A percentile compares a stretch with the other conserved stretches of the same genome.
Conservation (phyloP, 2,888 invertebrate species). For the Tribolium freemani region DNA sequence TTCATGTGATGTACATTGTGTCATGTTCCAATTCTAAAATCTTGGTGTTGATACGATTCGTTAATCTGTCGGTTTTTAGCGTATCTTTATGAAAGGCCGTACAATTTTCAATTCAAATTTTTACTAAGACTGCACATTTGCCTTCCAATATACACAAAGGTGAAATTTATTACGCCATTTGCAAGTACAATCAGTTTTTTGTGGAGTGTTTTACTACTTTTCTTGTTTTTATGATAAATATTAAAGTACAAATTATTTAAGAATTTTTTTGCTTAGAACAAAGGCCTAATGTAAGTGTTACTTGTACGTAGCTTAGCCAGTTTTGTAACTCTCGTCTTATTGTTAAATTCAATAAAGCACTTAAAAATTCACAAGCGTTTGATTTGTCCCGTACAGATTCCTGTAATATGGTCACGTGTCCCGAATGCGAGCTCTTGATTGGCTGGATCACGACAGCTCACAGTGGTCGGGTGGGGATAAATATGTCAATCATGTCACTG, state of each 20-base stretch:
- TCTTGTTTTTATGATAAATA: constrained; percentile 8
- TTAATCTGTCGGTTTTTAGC: not conserved
- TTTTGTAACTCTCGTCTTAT: constrained; percentile 41
- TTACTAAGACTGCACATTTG: constrained; percentile 64
- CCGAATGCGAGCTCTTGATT: not conserved
- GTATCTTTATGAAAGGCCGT: not conserved
- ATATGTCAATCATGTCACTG: constrained; percentile 65
- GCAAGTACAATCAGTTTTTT: constrained; percentile 51
- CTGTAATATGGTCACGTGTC: constrained; percentile 31
- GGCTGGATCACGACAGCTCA: constrained; percentile 8
- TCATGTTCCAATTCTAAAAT: constrained; percentile 38
- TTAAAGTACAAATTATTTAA: constrained; percentile 41
- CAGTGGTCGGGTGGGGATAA: constrained; percentile 58
- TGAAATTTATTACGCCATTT: constrained; percentile 42
- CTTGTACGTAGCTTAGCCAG: constrained; percentile 47
- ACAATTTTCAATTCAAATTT: constrained; percentile 35
- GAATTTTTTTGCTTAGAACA: constrained; percentile 29
- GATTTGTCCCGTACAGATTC: constrained; percentile 12
- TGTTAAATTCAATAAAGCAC: constrained; percentile 36
- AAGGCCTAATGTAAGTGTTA: constrained; percentile 53
- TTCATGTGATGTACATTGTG: constrained; percentile 35
- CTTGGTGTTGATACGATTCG: constrained; percentile 4
- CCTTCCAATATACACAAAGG: constrained; percentile 59
- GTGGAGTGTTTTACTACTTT: constrained; percentile 22
- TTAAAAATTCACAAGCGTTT: not conserved